These are phyloP conservation scores for Diplolepis rosae DNA, from an alignment of 2,888 invertebrate genomes.

Conservation along the genomic window DNA sequence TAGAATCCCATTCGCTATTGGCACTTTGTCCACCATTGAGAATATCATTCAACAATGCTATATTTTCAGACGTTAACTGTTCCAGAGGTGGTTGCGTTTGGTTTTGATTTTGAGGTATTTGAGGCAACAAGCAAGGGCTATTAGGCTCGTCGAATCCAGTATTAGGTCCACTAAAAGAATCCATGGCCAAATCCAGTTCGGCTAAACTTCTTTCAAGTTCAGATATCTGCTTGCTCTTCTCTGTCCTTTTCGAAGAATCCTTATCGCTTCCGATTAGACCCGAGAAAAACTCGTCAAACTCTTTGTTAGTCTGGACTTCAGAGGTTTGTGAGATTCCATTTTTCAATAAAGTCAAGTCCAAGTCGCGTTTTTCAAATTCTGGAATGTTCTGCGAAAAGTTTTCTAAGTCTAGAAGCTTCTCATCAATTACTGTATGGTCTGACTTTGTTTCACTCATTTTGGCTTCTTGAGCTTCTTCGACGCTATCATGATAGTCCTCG, in stretches of 20 bases:
- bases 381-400: constrained; percentile 37
- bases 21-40: constrained; percentile 53
- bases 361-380: constrained; percentile 18
- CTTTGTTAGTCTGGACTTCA: constrained; percentile 44
- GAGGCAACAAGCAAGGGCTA: constrained; percentile 11
- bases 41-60: constrained; percentile 65
- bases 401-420: constrained; percentile 61
- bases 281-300: constrained; percentile 60
- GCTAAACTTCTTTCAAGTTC: constrained; percentile 57
- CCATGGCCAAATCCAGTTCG: constrained; percentile 58
- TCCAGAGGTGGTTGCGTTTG: constrained; percentile 51
- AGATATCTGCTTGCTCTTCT: constrained; percentile 36
- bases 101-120: constrained; percentile 5
- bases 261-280: constrained; percentile 47
- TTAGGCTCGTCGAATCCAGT: not conserved
- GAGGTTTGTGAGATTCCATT: constrained; percentile 31
- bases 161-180: constrained; percentile 54
- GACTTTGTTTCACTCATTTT: constrained; percentile 48
- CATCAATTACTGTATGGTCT: constrained; percentile 46
- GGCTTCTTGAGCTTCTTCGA: constrained; percentile 66
- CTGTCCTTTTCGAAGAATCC: constrained; percentile 22
- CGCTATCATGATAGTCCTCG: constrained; percentile 69
- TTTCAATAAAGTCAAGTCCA: constrained; percentile 25
- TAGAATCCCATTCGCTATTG: constrained; percentile 59
- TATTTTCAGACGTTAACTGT: constrained; percentile 61